phyloP scores from a whole-genome alignment of 2,888 invertebrate species.

The Alitta virens region DNA sequence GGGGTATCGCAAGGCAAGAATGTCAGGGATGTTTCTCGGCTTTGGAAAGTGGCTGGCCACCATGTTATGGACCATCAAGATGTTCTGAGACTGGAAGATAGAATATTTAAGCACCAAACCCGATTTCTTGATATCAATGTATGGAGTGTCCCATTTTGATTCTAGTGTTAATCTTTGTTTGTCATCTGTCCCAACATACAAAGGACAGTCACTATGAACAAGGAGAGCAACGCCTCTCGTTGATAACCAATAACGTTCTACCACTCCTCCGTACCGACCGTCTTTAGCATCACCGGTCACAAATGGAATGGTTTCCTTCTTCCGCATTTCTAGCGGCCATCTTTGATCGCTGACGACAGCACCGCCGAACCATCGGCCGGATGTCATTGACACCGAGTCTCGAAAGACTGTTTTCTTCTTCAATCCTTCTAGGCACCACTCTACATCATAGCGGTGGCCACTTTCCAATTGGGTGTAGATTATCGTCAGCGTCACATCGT shows the following conservation, averaged over 20 bases:
- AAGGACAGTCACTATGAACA: slow-evolving; percentile 66
- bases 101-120: slow-evolving; percentile 59
- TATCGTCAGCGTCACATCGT: too few relatives aligned
- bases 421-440: too few relatives aligned
- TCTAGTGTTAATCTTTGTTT: slow-evolving; percentile 64
- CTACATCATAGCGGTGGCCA: too few relatives aligned
- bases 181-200: slow-evolving; percentile 77
- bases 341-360: slow-evolving; percentile 75
- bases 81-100: slow-evolving; percentile 65
- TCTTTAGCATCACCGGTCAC: slow-evolving; percentile 36
- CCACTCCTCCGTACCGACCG: slow-evolving; percentile 50
- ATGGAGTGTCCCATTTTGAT: slow-evolving; percentile 24
- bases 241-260: slow-evolving; percentile 64
- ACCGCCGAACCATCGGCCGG: slow-evolving; percentile 74
- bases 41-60: slow-evolving; percentile 66
- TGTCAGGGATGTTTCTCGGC: slow-evolving; percentile 67
- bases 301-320: slow-evolving; percentile 39
- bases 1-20: slow-evolving; percentile 72
- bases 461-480: too few relatives aligned
- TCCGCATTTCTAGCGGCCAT: slow-evolving; percentile 73
- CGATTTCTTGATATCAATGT: slow-evolving; percentile 10
- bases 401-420: not conserved
- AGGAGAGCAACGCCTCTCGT: slow-evolving; percentile 69
- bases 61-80: slow-evolving; percentile 67
- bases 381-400: slow-evolving; percentile 7